Percentiles rank a stretch among this genome's conserved stretches.
These are phyloP conservation scores for Macrotrachela quadricornifera DNA, from an alignment of 1,140 invertebrate genomes.

Conservation along the genomic window DNA sequence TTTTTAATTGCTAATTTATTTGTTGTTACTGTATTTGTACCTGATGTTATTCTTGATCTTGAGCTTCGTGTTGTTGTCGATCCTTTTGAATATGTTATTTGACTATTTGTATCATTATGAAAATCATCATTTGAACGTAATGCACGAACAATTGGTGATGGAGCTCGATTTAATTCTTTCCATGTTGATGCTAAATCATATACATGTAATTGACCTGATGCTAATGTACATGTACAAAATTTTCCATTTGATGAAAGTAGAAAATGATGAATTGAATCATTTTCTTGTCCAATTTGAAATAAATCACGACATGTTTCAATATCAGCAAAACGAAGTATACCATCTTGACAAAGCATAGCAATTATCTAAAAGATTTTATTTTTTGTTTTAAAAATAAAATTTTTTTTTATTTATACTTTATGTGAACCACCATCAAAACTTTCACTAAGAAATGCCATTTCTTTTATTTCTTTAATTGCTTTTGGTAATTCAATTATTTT, in stretches of 20 bases:
- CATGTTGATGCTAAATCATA: background rate
- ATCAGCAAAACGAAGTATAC: slow-evolving; percentile 24
- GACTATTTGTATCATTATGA: background rate
- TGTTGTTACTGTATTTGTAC: background rate
- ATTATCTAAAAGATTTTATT: slow-evolving; percentile 15
- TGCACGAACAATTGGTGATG: background rate
- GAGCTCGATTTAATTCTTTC: background rate
- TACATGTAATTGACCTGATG: background rate
- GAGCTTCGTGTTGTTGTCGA: too few relatives aligned
- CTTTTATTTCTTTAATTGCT: slow-evolving; percentile 22
- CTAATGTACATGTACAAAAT: too few relatives aligned
- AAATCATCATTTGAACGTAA: background rate
- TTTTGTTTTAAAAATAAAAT: too few relatives aligned
- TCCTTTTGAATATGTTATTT: too few relatives aligned
- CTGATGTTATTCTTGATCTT: too few relatives aligned
- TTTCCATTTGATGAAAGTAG: too few relatives aligned
- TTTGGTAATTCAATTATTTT: slow-evolving; percentile 24
- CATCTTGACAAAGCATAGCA: slow-evolving; percentile 23
- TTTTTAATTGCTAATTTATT: background rate
- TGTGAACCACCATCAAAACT: slow-evolving; percentile 21
- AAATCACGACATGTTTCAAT: slow-evolving; percentile 20
- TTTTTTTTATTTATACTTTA: too few relatives aligned
- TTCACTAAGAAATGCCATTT: slow-evolving; percentile 22
- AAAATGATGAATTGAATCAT: too few relatives aligned
- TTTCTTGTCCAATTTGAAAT: slow-evolving; percentile 16